Evolutionary conservation across 2,797 vertebrate genomes (phyloP).

Genomic region (Amblyopsis hoosieri): DNA sequence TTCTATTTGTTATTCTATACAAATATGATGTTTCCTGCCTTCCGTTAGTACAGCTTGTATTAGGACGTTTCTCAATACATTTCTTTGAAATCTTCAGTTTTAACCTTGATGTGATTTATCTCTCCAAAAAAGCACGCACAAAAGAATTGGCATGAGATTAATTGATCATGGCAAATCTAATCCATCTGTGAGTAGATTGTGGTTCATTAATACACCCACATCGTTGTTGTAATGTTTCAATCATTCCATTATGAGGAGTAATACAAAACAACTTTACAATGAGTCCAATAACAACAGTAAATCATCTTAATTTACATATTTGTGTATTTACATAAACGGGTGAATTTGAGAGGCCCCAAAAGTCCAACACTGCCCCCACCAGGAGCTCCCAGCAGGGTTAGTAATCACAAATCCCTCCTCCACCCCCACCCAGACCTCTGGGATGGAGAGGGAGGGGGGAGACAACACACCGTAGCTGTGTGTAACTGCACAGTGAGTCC

Average conservation of each 20-base stretch:
- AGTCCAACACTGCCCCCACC: constrained; percentile 64
- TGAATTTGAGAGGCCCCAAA: constrained; percentile 40
- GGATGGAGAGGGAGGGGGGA: constrained; percentile 64
- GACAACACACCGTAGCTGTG: constrained; percentile 81
- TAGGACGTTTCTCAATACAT: constrained; percentile 5
- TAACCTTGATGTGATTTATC: neutral
- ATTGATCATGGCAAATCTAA: neutral
- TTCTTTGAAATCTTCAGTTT: neutral
- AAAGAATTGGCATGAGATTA: neutral
- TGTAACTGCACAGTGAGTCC: constrained; percentile 81
- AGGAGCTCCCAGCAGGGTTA: constrained; percentile 69
- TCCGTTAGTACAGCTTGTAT: constrained; percentile 36
- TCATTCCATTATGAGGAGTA: too few species aligned
- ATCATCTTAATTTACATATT: constrained; percentile 47
- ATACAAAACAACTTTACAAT: constrained; percentile 23
- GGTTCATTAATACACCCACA: neutral
- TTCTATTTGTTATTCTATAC: too few species aligned
- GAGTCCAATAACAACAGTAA: constrained; percentile 31
- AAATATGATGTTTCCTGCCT: constrained; percentile 51
- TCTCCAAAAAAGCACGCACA: neutral
- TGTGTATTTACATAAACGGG: too few species aligned
- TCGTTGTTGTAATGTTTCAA: too few species aligned
- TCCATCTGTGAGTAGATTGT: neutral
- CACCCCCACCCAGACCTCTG: constrained; percentile 70
- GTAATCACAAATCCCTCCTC: constrained; percentile 73